phyloP scores from a whole-genome alignment of 2,113 vertebrate genomes.

The Thalassarche chlororhynchos region DNA sequence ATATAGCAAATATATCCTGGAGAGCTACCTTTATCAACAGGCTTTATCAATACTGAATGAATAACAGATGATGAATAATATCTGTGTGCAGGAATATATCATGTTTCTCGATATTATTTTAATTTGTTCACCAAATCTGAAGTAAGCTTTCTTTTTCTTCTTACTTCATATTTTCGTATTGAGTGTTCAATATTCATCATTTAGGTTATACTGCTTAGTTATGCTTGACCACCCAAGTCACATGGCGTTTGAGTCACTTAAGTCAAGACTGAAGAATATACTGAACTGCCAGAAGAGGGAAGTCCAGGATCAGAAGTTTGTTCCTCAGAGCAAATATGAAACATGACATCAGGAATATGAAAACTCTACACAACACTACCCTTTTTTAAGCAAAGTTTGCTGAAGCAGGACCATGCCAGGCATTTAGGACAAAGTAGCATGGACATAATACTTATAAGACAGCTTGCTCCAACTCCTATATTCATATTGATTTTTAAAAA shows the following conservation, averaged over 20 bases:
- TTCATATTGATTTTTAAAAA: background rate
- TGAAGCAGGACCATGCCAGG: background rate
- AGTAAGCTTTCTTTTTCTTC: background rate
- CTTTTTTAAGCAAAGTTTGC: background rate
- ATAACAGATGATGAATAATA: background rate
- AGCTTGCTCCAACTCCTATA: background rate
- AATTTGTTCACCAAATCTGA: background rate
- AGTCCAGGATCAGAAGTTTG: conserved; percentile 54
- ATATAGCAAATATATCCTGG: background rate
- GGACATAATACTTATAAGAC: background rate
- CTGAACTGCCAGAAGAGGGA: conserved; percentile 63
- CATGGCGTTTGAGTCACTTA: background rate
- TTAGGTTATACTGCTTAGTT: background rate
- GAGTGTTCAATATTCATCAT: background rate
- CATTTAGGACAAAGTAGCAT: background rate
- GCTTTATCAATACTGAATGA: background rate
- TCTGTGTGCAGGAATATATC: background rate
- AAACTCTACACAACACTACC: background rate
- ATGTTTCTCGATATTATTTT: background rate
- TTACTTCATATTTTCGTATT: background rate
- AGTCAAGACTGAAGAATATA: conserved; percentile 23
- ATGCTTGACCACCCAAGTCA: background rate
- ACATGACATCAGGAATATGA: background rate
- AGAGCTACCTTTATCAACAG: background rate
- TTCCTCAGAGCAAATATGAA: background rate